Conservation (phyloP, 2,113 vertebrate genomes). For the Lethenteron camtschaticum region DNA sequence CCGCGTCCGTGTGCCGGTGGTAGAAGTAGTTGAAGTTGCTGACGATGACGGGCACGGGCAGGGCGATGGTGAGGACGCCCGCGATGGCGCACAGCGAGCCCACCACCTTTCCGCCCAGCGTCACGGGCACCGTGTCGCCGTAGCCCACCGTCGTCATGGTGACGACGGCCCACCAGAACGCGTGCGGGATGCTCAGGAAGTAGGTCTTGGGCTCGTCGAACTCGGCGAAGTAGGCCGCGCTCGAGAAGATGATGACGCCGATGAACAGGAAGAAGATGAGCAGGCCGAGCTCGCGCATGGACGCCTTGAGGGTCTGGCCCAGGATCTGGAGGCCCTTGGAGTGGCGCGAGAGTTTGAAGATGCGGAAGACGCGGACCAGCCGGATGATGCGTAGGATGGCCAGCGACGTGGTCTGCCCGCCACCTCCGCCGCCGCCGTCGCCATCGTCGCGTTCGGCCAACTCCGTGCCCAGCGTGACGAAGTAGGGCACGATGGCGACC, state of each 20-base stretch:
- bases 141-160: conserved; percentile 3
- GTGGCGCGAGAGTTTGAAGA: background rate
- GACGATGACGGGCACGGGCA: background rate
- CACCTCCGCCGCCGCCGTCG: background rate
- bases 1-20: background rate
- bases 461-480: background rate
- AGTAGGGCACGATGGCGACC: background rate
- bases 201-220: background rate
- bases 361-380: background rate
- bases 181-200: background rate
- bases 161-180: background rate
- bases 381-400: background rate
- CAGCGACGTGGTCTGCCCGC: background rate
- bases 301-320: background rate
- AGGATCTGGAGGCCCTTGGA: background rate
- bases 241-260: background rate
- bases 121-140: background rate
- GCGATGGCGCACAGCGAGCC: background rate
- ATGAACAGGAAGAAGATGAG: background rate
- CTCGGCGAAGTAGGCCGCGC: background rate
- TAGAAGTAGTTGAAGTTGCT: background rate
- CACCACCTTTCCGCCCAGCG: background rate
- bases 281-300: background rate
- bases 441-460: background rate
- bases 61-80: background rate